Percentiles rank a stretch among this genome's conserved stretches.
phyloP scores from a whole-genome alignment of 2,888 invertebrate genomes.

The Drosophila leonis region DNA sequence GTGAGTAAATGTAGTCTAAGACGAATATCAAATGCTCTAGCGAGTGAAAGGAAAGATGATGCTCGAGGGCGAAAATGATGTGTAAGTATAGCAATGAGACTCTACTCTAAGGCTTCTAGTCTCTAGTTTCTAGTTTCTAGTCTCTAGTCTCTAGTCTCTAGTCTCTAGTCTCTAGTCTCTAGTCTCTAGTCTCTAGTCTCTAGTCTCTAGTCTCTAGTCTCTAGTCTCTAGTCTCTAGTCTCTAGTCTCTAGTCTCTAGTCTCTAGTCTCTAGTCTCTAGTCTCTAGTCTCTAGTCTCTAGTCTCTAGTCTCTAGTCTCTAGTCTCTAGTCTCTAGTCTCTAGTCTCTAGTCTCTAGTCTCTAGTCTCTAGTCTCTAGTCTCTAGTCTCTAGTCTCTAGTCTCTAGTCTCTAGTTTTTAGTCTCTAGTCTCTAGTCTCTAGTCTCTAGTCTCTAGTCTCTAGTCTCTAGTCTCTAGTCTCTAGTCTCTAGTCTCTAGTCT shows the following conservation, averaged over 20 bases:
- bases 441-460: constrained; percentile 2
- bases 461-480: constrained; percentile 1
- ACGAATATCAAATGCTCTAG: neutral
- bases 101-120: neutral
- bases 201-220: neutral
- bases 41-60: no score
- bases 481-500: constrained; percentile 1
- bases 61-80: neutral
- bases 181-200: neutral
- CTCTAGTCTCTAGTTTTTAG: constrained; percentile 1
- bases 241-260: neutral
- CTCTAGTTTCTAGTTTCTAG: neutral
- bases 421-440: constrained; percentile 3
- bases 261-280: neutral
- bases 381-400: constrained; percentile 2
- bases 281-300: neutral
- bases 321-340: neutral
- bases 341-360: neutral
- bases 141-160: neutral
- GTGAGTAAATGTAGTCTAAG: neutral
- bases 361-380: neutral
- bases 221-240: neutral
- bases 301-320: constrained; percentile 2
- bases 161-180: neutral
- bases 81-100: neutral